A percentile compares a stretch with the other conserved stretches of the same genome.
Conservation (phyloP, 2,797 vertebrate species). For the Fundulus diaphanus region DNA sequence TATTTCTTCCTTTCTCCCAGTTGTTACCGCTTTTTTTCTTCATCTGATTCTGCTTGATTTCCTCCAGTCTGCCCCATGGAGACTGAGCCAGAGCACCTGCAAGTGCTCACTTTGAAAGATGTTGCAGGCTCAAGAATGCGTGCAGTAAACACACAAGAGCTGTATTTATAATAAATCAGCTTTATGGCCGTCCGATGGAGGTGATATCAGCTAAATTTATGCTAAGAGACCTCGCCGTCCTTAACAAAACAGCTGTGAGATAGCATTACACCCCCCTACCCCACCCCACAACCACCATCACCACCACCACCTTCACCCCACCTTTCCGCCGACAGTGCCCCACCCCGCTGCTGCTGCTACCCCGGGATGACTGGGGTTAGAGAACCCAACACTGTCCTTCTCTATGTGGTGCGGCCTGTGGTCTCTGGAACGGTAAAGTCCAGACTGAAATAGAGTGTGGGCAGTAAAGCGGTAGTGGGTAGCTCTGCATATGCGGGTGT, state of each 20-base stretch:
- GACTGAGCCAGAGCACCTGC: slow-evolving; percentile 87
- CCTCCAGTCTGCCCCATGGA: slow-evolving; percentile 72
- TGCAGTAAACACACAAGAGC: slow-evolving; percentile 95
- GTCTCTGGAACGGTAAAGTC: slow-evolving; percentile 70
- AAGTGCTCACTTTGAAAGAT: slow-evolving; percentile 93
- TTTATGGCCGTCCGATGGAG: slow-evolving; percentile 98
- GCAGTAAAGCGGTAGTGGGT: slow-evolving; percentile 71
- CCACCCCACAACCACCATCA: slow-evolving; percentile 5
- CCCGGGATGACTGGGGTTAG: slow-evolving; percentile 65
- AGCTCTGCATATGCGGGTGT: slow-evolving; percentile 54
- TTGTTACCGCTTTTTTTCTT: slow-evolving; percentile 23
- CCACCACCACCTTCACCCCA: slow-evolving; percentile 56
- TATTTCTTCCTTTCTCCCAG: slow-evolving; percentile 38
- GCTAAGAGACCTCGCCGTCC: slow-evolving; percentile 86
- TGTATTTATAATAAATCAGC: slow-evolving; percentile 99
- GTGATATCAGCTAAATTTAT: slow-evolving; percentile 97
- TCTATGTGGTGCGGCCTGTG: slow-evolving; percentile 74
- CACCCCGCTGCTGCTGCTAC: slow-evolving; percentile 51
- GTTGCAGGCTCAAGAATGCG: slow-evolving; percentile 94
- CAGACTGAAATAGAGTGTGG: slow-evolving; percentile 79
- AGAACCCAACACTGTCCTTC: slow-evolving; percentile 68
- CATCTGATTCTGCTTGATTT: slow-evolving; percentile 51
- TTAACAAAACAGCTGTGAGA: slow-evolving; percentile 89
- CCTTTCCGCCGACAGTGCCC: slow-evolving; percentile 34
- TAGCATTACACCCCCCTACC: slow-evolving; percentile 55